Evolutionary conservation across 2,888 invertebrate genomes (phyloP), one percentile per base, ranked within the genome.

Genomic region (Halocaridina rubra): DNA sequence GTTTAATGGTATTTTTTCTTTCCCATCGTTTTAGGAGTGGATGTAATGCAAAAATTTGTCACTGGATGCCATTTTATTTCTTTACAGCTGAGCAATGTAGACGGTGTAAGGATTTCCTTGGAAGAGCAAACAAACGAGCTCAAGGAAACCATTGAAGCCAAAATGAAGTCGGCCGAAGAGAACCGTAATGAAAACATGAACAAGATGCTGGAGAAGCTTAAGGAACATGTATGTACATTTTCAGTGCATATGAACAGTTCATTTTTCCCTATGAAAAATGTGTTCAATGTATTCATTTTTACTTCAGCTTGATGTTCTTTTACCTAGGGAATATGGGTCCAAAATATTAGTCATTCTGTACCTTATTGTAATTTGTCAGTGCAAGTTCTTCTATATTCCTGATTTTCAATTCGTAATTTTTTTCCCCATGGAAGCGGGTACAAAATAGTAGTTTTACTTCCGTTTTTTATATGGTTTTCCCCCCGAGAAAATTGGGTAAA

Each of bases 201-300:
- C 92, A 96, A 95, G 92, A 96, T 97, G 94, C 92, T 96, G 89
- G 96, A 96, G 89, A 95, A 96, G 89, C 94, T 97, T 87, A 96
- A 96, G 91, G 96, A 97, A 91, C 97, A 97, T 92, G 97, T 97
- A 91, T 94, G 95, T 92, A n/a, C n/a, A n/a, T n/a, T n/a, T n/a
- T n/a, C n/a, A n/a, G n/a, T n/a, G n/a, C n/a, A n/a, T n/a, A n/a
- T n/a, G n/a, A n/a, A n/a, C n/a, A n/a, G n/a, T n/a, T n/a, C n/a
- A n/a, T n/a, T n/a, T n/a, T n/a, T n/a, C n/a, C n/a, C n/a, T n/a
- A n/a, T n/a, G n/a, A n/a, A n/a, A n/a, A n/a, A n/a, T n/a, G n/a
- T n/a, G n/a, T n/a, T n/a, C n/a, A n/a, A n/a, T n/a, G n/a, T n/a
- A n/a, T n/a, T n/a, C n/a, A n/a, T n/a, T n/a, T n/a, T n/a, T n/a